phyloP scores from a whole-genome alignment of 2,113 vertebrate species.

The Picathartes gymnocephalus region DNA sequence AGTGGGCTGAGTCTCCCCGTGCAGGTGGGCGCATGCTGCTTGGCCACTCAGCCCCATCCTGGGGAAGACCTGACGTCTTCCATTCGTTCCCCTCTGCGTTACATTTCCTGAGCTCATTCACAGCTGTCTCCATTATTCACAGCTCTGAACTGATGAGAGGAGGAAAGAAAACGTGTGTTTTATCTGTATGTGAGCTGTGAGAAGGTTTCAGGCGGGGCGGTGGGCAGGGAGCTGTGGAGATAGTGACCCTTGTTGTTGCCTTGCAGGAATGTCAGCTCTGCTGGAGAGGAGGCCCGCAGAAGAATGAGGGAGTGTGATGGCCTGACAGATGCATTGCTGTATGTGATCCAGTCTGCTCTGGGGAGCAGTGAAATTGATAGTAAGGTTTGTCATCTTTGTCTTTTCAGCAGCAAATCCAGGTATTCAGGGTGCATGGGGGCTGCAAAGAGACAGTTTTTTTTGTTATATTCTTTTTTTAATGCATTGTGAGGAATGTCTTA shows the following conservation, averaged over 20 bases:
- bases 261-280: slow-evolving; percentile 97
- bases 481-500: neutral
- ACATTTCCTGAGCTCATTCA: slow-evolving; percentile 11
- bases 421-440: neutral
- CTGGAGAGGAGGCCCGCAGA: slow-evolving; percentile 94
- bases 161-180: neutral
- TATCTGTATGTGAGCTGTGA: neutral
- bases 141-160: neutral
- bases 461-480: neutral
- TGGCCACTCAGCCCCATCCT: neutral
- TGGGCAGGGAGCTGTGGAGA: neutral
- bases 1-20: neutral
- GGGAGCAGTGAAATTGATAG: slow-evolving; percentile 98
- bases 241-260: slow-evolving; percentile 44
- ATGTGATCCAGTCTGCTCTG: slow-evolving; percentile 95
- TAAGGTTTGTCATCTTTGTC: slow-evolving; percentile 83
- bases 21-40: neutral
- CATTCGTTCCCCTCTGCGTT: neutral
- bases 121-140: slow-evolving; percentile 20
- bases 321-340: slow-evolving; percentile 94
- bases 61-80: neutral
- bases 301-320: slow-evolving; percentile 98
- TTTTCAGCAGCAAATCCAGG: neutral
- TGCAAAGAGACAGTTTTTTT: neutral
- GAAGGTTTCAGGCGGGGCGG: neutral